A percentile compares a stretch with the other conserved stretches of the same genome.
These are phyloP conservation scores for Archaeoteleia sp. DNA, from an alignment of 2,888 invertebrate species.

Conservation along the genomic window DNA sequence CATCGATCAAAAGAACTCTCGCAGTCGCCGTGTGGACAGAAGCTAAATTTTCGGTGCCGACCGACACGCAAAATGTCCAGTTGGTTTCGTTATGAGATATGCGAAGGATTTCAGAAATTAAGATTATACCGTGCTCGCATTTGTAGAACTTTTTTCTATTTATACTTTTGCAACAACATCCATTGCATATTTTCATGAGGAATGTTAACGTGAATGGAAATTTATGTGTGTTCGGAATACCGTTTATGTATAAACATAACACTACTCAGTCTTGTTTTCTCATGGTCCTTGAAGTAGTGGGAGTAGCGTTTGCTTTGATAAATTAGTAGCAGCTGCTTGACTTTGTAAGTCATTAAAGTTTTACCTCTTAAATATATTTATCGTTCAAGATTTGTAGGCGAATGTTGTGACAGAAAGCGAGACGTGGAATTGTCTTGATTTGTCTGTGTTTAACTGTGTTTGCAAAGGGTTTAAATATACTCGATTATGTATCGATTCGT, in stretches of 20 bases:
- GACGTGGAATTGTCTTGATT: neutral
- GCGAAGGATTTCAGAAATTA: slow-evolving; percentile 1
- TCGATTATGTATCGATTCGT: slow-evolving; percentile 18
- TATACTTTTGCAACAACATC: too few relatives aligned
- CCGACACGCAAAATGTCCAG: slow-evolving; percentile 17
- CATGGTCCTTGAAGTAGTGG: neutral
- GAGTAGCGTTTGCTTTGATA: slow-evolving; percentile 7
- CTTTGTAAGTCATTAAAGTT: slow-evolving; percentile 13
- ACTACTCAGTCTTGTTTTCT: neutral
- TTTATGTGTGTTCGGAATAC: neutral
- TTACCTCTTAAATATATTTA: slow-evolving; percentile 15
- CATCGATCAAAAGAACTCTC: slow-evolving; percentile 42
- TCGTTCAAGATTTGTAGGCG: slow-evolving; percentile 5
- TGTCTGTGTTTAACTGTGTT: neutral
- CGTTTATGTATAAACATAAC: neutral
- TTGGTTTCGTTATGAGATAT: slow-evolving; percentile 14
- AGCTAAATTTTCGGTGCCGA: slow-evolving; percentile 41
- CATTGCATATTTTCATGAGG: too few relatives aligned
- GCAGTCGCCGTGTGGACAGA: slow-evolving; percentile 36
- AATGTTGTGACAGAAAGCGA: neutral
- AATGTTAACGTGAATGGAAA: too few relatives aligned
- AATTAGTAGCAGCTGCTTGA: slow-evolving; percentile 11
- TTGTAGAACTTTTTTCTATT: too few relatives aligned
- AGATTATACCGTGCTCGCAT: too few relatives aligned
- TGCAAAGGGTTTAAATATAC: neutral